Evolutionary conservation across 1,140 invertebrate species (phyloP).

Genomic region (Trichogramma pretiosum): DNA sequence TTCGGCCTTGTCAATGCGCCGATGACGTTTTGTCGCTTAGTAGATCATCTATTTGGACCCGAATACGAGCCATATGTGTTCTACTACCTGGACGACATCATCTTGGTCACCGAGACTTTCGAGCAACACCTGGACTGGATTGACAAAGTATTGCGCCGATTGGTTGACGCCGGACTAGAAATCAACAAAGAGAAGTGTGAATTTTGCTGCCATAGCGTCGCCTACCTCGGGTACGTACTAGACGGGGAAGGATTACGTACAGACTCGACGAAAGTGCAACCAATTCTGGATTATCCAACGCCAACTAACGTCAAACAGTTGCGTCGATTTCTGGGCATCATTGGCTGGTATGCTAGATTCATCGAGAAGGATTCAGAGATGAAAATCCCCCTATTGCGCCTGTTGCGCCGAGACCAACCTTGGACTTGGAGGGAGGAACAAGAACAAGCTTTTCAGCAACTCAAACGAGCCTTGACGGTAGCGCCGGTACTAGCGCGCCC

Average conservation of each 20-base stretch:
- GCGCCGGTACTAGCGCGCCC: too few relatives aligned
- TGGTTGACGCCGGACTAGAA: background rate
- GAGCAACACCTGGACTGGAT: background rate
- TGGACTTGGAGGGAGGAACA: background rate
- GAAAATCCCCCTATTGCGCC: background rate
- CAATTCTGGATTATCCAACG: background rate
- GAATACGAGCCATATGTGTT: background rate
- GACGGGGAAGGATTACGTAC: background rate
- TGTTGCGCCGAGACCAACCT: background rate
- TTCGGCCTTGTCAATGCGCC: background rate
- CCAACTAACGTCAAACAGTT: background rate
- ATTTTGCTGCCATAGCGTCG: background rate
- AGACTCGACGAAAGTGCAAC: background rate
- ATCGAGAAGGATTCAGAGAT: background rate
- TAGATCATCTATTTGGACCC: background rate
- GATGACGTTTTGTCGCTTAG: too few relatives aligned
- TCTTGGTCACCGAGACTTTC: too few relatives aligned
- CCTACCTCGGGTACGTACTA: background rate
- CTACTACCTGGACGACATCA: too few relatives aligned
- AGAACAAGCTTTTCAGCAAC: background rate
- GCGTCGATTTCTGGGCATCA: slow-evolving; percentile 1
- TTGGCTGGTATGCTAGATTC: background rate
- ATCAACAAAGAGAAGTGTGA: background rate
- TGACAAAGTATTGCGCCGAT: background rate
- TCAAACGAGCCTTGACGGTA: background rate